Evolutionary conservation across 2,113 vertebrate species (phyloP).

Genomic region (Gopherus evgoodei): DNA sequence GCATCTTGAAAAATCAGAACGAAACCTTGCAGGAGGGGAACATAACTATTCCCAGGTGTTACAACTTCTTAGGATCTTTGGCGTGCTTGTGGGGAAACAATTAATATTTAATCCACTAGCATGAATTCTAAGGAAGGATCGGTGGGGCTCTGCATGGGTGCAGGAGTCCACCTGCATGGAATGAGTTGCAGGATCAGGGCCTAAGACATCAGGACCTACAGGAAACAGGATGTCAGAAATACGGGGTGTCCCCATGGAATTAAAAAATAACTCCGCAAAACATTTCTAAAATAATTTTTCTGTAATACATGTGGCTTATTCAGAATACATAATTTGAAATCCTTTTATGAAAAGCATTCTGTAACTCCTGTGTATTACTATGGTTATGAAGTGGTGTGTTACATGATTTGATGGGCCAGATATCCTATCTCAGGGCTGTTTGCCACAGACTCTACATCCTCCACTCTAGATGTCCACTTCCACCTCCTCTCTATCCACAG

Average conservation of each 20-base stretch:
- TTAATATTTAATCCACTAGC: neutral
- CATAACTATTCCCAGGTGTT: neutral
- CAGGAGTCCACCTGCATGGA: neutral
- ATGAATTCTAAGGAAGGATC: neutral
- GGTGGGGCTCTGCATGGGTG: neutral
- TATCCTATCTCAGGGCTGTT: neutral
- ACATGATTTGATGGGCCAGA: neutral
- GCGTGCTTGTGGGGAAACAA: neutral
- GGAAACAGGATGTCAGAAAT: neutral
- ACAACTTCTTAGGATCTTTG: neutral
- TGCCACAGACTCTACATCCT: neutral
- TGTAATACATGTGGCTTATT: neutral
- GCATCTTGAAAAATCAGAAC: neutral
- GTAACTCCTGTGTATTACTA: neutral
- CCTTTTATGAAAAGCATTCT: neutral
- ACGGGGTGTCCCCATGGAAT: neutral
- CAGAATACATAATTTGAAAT: neutral
- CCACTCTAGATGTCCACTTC: neutral
- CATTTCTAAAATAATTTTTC: neutral
- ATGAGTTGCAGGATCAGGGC: neutral
- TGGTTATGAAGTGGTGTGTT: neutral
- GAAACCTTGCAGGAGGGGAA: neutral
- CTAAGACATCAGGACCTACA: neutral
- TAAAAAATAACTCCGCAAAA: neutral
- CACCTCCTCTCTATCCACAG: neutral